These are phyloP conservation scores for Belonocnema kinseyi DNA, from an alignment of 1,140 invertebrate genomes.

Conservation along the genomic window DNA sequence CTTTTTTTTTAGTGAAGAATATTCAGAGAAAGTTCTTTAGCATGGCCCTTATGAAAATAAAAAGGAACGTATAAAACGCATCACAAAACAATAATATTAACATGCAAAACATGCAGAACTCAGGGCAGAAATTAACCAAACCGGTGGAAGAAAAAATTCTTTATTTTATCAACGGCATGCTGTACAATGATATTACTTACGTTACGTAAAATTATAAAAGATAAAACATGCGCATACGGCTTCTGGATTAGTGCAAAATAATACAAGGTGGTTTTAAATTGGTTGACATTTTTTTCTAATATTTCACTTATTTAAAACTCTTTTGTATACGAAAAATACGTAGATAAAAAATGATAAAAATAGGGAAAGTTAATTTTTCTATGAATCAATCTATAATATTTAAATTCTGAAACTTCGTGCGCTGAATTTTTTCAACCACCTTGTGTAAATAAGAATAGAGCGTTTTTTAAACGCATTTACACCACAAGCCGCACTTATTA, in stretches of 20 bases:
- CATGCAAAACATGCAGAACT: conserved; percentile 63
- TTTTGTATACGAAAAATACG: too few relatives aligned
- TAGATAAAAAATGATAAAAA: too few relatives aligned
- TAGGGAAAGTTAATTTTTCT: too few relatives aligned
- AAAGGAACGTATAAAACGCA: conserved; percentile 1
- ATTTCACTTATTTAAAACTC: too few relatives aligned
- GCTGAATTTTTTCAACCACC: neutral
- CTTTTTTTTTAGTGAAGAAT: conserved; percentile 24
- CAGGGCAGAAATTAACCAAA: conserved; percentile 70
- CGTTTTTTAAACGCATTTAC: conserved; percentile 8
- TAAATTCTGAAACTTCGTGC: too few relatives aligned
- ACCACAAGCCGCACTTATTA: conserved; percentile 21
- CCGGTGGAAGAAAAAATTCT: conserved; percentile 70
- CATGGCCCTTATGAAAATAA: conserved; percentile 42
- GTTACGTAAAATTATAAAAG: conserved; percentile 36
- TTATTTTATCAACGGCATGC: conserved; percentile 72
- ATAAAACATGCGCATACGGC: conserved; percentile 36
- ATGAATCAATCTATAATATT: too few relatives aligned
- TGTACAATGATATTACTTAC: conserved; percentile 64
- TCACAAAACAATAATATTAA: conserved; percentile 44
- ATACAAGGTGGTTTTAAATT: neutral
- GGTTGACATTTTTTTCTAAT: neutral
- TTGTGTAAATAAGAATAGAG: neutral
- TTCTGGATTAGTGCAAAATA: conserved; percentile 27
- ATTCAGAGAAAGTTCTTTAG: conserved; percentile 8